Base-by-base conservation (phyloP, 2,888 invertebrate species). In the Drosophila mimetica region DNA sequence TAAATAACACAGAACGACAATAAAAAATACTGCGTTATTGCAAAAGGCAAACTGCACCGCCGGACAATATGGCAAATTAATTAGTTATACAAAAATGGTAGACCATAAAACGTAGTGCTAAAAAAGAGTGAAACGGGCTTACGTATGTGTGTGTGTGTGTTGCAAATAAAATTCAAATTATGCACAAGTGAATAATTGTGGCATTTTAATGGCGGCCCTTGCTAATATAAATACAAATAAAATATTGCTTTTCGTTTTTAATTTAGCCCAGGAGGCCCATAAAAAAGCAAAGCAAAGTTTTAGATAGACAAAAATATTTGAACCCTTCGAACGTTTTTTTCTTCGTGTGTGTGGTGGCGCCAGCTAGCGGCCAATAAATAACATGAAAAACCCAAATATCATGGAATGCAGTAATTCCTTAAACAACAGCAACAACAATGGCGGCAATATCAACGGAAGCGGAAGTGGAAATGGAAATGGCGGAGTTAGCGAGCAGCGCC, bases 371-470 rank as follows among this genome's bases (percentile, higher is more conserved):
- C 69, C 63, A 71, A 75, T 79, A 86, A 86, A 84, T 86, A 79
- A 64, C 76, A 89, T 90, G 90, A 90, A 90, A 90, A 90, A 87
- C 82, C 82, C 79, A 72, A 89, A 83, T 83, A 86, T 86, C 74
- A 79, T 88, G 79, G 89, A 90, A 79, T 84, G 84, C 85, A 74
- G 71, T 70, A 74, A 71, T 73, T 74, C 74, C 71, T 75, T 76
- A 71, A 80, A 77, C 74, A 82, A 76, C 57, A 81, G 25, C 46
- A 67, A 44, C 39, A 69, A 52, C 36, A 64, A 30, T 54, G 25
- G 39, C 46, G 34, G 76, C 71, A 75, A 47, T 69, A 57, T 41
- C 64, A 74, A 87, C 86, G 89, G 89, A 83, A 89, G 86, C 86
- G 89, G 78, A 79, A 89, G 78, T 83, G 85, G 85, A 76, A 88